phyloP scores from a whole-genome alignment of 1,140 invertebrate genomes.

The Chrysomallon squamiferum region DNA sequence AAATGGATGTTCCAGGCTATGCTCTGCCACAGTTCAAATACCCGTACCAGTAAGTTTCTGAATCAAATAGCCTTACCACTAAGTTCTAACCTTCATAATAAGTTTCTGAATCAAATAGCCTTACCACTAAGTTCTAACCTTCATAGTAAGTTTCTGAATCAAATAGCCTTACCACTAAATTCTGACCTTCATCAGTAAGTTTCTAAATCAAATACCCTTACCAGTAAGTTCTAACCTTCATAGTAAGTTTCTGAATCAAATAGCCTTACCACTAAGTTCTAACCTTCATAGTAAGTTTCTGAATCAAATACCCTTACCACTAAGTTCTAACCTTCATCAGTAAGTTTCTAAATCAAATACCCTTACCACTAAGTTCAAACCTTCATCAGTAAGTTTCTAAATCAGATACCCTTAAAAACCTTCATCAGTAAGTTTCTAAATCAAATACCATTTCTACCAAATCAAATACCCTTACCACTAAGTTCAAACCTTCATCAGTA shows the following conservation, averaged over 20 bases:
- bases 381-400: no score
- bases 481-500: not conserved
- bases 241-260: no score
- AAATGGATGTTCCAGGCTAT: constrained; percentile 12
- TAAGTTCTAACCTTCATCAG: not conserved
- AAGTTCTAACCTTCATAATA: not conserved
- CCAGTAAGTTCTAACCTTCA: not conserved
- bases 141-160: no score
- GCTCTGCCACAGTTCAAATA: not conserved
- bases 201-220: not conserved
- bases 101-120: not conserved
- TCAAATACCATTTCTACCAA: not conserved
- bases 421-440: no score
- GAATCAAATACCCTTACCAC: not conserved
- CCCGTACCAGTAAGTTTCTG: constrained; percentile 2
- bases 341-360: not conserved
- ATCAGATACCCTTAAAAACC: no score
- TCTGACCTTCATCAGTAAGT: not conserved
- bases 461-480: not conserved
- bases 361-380: not conserved
- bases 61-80: not conserved
- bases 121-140: no score
- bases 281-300: no score
- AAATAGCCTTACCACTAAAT: not conserved
- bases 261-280: no score